Base-by-base conservation (phyloP, 2,888 invertebrate species). In the Ctena decussata region DNA sequence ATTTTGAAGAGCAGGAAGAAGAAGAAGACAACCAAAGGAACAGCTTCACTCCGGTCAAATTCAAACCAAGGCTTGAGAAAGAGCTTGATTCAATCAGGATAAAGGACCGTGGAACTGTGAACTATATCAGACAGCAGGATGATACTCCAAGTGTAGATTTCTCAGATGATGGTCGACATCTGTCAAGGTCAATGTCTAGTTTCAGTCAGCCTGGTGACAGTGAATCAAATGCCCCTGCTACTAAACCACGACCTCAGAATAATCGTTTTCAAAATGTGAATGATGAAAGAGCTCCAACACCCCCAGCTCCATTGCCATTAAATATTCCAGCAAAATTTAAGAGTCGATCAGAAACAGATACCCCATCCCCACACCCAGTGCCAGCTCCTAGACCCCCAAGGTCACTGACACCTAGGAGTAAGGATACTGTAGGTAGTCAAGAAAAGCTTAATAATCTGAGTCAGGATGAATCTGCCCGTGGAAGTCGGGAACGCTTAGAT, bases 101-200 rank as follows among this genome's bases (percentile, higher is more conserved):
- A 12, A 76, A 35, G 57, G 84, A 24, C 44, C 89, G 88, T 79
- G 78, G 85, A 78, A 71, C 88, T 57, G 80, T 89, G 24, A 74
- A 86, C 39, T 78, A 79, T 71, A 82, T 76, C 70, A 57, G 77
- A 12, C 41, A 73, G 24, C 83, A 81, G 46, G 85, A 87, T 80
- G 85, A 86, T 44, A 85, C 84, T 21, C 88, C 86, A 8, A 90
- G 87, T 85, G 80, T 89, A 32, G 87, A 91, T 69, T 57, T 87
- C 60, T 80, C 85, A 82, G 72, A 85, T 0, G 83, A 78, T n/a
- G 77, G 65, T 27, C 80, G 89, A n/a, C 44, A 86, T 32, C 77
- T 88, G 24, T 81, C 87, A 21, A 89, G 91, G 46, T 91, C 92
- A 24, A 72, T 93, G 81, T 89, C 93, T 27, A 94, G 92, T 87